Percentiles rank a stretch among this genome's conserved stretches.
These are phyloP conservation scores for Spinus pinus DNA, from an alignment of 2,797 vertebrate species.

Conservation along the genomic window DNA sequence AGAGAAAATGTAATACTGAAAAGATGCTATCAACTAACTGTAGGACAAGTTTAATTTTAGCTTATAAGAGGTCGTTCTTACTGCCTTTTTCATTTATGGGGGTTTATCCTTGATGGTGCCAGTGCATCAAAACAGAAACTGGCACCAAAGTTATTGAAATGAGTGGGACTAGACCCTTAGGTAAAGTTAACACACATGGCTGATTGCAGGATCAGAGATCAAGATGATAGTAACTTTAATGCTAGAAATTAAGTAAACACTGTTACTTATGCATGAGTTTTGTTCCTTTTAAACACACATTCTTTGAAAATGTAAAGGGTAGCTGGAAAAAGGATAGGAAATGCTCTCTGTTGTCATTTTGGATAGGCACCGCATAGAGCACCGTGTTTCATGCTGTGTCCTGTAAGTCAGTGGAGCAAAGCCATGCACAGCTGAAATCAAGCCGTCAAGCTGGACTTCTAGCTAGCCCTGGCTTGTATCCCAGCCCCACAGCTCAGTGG, in stretches of 20 bases:
- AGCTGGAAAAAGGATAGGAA: background rate
- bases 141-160: background rate
- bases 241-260: background rate
- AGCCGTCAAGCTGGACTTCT: background rate
- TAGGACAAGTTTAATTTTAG: background rate
- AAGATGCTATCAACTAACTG: background rate
- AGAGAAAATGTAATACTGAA: background rate
- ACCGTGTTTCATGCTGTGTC: accelerated
- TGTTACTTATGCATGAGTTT: background rate
- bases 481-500: accelerated
- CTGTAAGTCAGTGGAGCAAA: background rate
- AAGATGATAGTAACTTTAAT: background rate
- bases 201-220: background rate
- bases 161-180: background rate
- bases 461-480: background rate
- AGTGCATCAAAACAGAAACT: background rate
- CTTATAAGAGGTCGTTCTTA: background rate
- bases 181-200: background rate
- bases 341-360: background rate
- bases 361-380: background rate
- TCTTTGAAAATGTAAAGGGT: background rate
- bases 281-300: background rate
- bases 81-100: background rate
- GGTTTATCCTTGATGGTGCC: background rate
- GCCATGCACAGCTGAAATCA: background rate